Percentiles rank a stretch among this genome's conserved stretches.
These are phyloP conservation scores for Elephantulus edwardii DNA, from an alignment of 2,113 vertebrate species.

Conservation along the genomic window DNA sequence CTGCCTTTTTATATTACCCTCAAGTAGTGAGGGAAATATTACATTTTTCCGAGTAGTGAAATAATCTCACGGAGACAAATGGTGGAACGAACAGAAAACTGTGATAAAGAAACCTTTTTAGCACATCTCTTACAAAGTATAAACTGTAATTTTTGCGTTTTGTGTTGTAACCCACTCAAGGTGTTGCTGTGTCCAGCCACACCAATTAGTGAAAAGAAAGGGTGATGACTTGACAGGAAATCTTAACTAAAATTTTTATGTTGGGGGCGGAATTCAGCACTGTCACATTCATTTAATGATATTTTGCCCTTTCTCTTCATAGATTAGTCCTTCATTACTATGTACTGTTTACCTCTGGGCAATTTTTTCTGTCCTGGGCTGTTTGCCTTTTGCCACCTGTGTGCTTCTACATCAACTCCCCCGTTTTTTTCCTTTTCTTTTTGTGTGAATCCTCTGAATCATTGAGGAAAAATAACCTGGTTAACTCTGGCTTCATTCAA, in stretches of 20 bases:
- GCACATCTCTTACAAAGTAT: slow-evolving; percentile 21
- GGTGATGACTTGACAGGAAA: slow-evolving; percentile 17
- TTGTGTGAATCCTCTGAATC: slow-evolving; percentile 37
- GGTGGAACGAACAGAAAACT: slow-evolving; percentile 51
- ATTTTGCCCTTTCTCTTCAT: slow-evolving; percentile 1
- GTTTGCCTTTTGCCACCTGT: slow-evolving; percentile 65
- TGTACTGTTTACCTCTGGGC: slow-evolving; percentile 7
- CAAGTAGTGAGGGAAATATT: no score
- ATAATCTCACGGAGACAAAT: slow-evolving; percentile 30
- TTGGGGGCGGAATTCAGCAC: slow-evolving; percentile 24
- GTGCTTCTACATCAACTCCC: slow-evolving; percentile 52
- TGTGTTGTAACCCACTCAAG: slow-evolving; percentile 32
- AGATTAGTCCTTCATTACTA: slow-evolving; percentile 14
- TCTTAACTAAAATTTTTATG: slow-evolving; percentile 17
- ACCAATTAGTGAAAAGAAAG: slow-evolving; percentile 16
- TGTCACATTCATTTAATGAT: not conserved
- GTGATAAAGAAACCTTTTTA: slow-evolving; percentile 34
- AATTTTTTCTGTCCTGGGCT: not conserved
- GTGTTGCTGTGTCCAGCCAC: slow-evolving; percentile 20
- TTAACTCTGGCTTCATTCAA: slow-evolving; percentile 23
- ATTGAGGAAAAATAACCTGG: slow-evolving; percentile 46
- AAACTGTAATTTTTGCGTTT: slow-evolving; percentile 46
- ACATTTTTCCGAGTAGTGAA: slow-evolving; percentile 40
- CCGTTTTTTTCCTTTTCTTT: slow-evolving; percentile 30
- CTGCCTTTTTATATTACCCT: slow-evolving; percentile 45